These are phyloP conservation scores for Carabus problematicus DNA, from an alignment of 2,888 invertebrate genomes.

Conservation along the genomic window DNA sequence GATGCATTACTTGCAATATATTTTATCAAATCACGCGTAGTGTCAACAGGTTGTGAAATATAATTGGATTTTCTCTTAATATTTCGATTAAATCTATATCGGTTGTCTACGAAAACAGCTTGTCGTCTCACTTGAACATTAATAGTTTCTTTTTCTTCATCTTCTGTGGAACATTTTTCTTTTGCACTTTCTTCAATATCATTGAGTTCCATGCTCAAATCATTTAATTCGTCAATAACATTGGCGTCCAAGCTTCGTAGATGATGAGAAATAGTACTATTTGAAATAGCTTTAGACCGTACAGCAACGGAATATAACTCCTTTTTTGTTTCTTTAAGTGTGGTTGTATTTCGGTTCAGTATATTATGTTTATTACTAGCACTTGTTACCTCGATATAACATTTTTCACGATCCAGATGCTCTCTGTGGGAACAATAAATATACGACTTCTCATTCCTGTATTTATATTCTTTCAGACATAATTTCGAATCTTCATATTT, in stretches of 20 bases:
- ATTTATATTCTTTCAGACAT: slow-evolving; percentile 23
- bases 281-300: slow-evolving; percentile 42
- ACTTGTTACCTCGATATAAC: slow-evolving; percentile 13
- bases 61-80: slow-evolving; percentile 6
- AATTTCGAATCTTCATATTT: slow-evolving; percentile 32
- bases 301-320: slow-evolving; percentile 35
- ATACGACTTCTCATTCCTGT: slow-evolving; percentile 4
- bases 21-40: neutral
- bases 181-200: slow-evolving; percentile 39
- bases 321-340: slow-evolving; percentile 25
- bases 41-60: neutral
- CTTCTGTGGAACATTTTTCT: slow-evolving; percentile 37
- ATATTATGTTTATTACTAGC: neutral
- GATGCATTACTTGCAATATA: slow-evolving; percentile 1
- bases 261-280: slow-evolving; percentile 18
- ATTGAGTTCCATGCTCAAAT: slow-evolving; percentile 22
- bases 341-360: slow-evolving; percentile 26
- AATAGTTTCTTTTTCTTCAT: slow-evolving; percentile 41
- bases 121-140: slow-evolving; percentile 27
- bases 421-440: slow-evolving; percentile 16
- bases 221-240: slow-evolving; percentile 10
- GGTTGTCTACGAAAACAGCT: slow-evolving; percentile 30
- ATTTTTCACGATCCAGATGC: slow-evolving; percentile 23
- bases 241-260: neutral
- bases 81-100: slow-evolving; percentile 30